Evolutionary conservation across 2,797 vertebrate genomes (phyloP).

Genomic region (Neosilurus hyrtlii): DNA sequence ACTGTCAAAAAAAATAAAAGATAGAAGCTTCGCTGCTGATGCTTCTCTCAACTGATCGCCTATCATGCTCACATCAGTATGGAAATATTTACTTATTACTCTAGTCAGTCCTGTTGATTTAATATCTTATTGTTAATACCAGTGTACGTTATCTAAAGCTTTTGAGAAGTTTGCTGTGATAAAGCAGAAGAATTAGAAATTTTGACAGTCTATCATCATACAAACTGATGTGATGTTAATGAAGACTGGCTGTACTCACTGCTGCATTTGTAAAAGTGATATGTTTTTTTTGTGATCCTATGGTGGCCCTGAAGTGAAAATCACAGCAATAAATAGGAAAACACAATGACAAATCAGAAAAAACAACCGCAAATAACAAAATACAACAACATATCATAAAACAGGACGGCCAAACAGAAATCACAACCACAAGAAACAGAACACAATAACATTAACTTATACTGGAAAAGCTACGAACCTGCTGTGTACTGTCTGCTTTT

Average conservation of each 20-base stretch:
- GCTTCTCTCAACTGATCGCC: not conserved
- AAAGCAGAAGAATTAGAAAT: not conserved
- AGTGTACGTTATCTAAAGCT: not conserved
- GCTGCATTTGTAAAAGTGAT: not conserved
- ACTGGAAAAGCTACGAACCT: no score
- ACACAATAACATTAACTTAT: no score
- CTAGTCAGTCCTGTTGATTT: not conserved
- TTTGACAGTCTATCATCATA: not conserved
- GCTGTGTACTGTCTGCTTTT: no score
- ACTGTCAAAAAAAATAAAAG: no score
- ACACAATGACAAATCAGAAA: no score
- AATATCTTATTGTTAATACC: not conserved
- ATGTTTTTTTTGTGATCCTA: no score
- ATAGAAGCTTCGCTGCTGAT: not conserved
- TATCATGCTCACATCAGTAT: not conserved
- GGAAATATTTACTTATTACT: not conserved
- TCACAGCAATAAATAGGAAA: no score
- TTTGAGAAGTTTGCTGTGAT: not conserved
- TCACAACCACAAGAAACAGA: no score
- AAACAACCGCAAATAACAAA: no score
- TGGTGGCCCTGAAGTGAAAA: no score
- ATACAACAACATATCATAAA: no score
- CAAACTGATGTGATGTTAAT: not conserved
- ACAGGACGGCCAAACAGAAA: no score
- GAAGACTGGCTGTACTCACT: not conserved